phyloP scores from a whole-genome alignment of 2,113 vertebrate species.

The Urocitellus parryii region DNA sequence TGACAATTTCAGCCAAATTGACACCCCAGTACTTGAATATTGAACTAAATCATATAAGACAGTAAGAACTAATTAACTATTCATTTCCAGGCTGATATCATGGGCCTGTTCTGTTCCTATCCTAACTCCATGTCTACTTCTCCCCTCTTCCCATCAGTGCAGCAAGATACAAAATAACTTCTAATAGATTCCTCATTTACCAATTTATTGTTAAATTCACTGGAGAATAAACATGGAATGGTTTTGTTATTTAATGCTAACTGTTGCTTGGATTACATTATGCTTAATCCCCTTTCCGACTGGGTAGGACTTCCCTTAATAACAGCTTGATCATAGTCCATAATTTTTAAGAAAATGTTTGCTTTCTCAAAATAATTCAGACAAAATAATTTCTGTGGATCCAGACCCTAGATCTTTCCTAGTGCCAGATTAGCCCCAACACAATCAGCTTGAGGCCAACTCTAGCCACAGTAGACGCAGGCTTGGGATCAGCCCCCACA shows the following conservation, averaged over 20 bases:
- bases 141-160: neutral
- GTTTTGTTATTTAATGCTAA: constrained; percentile 9
- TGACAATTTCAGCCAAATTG: constrained; percentile 2
- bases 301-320: neutral
- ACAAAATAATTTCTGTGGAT: neutral
- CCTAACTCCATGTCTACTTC: neutral
- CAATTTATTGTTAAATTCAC: constrained; percentile 16
- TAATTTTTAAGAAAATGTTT: neutral
- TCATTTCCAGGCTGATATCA: neutral
- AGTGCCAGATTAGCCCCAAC: neutral
- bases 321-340: neutral
- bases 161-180: neutral
- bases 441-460: neutral
- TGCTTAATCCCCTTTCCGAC: neutral
- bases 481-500: neutral
- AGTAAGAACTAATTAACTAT: neutral
- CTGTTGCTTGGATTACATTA: neutral
- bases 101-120: neutral
- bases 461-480: neutral
- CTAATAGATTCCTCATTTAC: neutral
- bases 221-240: neutral
- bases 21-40: neutral
- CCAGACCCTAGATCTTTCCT: neutral
- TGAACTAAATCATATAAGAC: neutral
- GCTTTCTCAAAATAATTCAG: neutral